These are phyloP conservation scores for Aselliscus stoliczkanus DNA, from an alignment of 2,797 vertebrate species.

Conservation along the genomic window DNA sequence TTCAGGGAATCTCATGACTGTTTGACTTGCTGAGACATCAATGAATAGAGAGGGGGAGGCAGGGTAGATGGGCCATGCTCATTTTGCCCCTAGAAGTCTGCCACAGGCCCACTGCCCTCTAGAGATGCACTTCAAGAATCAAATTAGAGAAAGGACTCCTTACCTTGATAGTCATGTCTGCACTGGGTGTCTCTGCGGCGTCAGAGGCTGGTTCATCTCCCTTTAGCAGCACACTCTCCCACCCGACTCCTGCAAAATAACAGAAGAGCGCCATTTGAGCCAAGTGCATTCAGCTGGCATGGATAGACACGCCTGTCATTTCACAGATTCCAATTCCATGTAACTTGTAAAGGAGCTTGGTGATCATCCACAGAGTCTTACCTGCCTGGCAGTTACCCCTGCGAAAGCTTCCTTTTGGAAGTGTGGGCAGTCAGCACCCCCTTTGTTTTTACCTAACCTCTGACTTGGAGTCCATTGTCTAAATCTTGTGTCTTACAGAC, in stretches of 20 bases:
- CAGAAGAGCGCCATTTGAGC: not conserved
- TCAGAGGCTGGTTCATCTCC: not conserved
- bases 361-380: not conserved
- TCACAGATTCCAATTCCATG: not conserved
- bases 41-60: not conserved
- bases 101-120: not conserved
- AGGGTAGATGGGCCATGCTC: not conserved
- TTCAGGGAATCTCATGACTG: not conserved
- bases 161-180: slow-evolving; percentile 71
- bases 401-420: not conserved
- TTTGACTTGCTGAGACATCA: not conserved
- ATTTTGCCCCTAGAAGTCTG: not conserved
- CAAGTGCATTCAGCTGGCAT: not conserved
- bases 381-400: not conserved
- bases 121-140: not conserved
- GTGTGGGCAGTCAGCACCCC: not conserved
- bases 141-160: not conserved
- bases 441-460: not conserved
- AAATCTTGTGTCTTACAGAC: not conserved
- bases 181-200: not conserved
- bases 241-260: slow-evolving; percentile 20
- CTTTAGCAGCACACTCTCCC: slow-evolving; percentile 37
- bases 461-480: not conserved
- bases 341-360: not conserved
- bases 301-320: not conserved